These are phyloP conservation scores for Xenentodon cancila DNA, from an alignment of 2,797 vertebrate genomes.

Conservation along the genomic window DNA sequence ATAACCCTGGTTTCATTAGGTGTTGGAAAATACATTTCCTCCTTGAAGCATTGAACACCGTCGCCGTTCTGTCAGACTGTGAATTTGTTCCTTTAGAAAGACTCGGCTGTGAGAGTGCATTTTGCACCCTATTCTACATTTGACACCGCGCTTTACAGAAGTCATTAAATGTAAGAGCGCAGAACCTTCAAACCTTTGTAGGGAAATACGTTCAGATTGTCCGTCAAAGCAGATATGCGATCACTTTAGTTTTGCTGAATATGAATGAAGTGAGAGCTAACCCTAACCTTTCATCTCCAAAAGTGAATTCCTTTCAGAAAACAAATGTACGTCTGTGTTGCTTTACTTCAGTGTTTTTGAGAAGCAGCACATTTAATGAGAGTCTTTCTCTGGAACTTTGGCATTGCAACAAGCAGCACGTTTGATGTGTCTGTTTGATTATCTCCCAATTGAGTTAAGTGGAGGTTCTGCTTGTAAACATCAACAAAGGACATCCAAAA, in stretches of 20 bases:
- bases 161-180: conserved; percentile 55
- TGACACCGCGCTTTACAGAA: conserved; percentile 57
- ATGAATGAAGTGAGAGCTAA: conserved; percentile 66
- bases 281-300: conserved; percentile 68
- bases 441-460: conserved; percentile 67
- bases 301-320: conserved; percentile 57
- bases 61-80: conserved; percentile 26
- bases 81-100: conserved; percentile 26
- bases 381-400: conserved; percentile 65
- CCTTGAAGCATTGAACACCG: conserved; percentile 26
- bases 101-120: conserved; percentile 25
- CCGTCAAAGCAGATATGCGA: conserved; percentile 66
- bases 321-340: conserved; percentile 50
- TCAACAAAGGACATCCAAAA: conserved; percentile 62
- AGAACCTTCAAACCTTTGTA: conserved; percentile 55
- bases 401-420: conserved; percentile 71
- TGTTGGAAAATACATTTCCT: conserved; percentile 9
- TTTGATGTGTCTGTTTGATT: conserved; percentile 79
- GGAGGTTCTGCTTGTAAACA: conserved; percentile 67
- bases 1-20: background rate
- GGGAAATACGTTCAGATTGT: conserved; percentile 62
- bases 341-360: conserved; percentile 70
- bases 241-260: conserved; percentile 65
- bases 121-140: conserved; percentile 49
- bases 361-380: conserved; percentile 76